Conservation (phyloP, 2,113 vertebrate species). For the Muntiacus muntjak region DNA sequence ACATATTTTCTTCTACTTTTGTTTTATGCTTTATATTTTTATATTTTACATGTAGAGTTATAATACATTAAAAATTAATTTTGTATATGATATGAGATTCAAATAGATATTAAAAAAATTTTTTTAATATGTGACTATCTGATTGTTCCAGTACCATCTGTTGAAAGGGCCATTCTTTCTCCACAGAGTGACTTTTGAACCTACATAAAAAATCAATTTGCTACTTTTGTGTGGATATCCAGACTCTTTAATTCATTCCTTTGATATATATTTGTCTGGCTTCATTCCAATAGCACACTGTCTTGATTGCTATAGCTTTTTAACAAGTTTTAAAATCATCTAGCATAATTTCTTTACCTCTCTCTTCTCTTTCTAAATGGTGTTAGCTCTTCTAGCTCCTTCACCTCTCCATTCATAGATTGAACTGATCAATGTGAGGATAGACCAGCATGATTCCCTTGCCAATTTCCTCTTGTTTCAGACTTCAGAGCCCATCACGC, state of each 20-base stretch:
- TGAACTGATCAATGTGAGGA: not conserved
- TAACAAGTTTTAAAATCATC: not conserved
- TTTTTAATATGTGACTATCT: not conserved
- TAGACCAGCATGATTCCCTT: not conserved
- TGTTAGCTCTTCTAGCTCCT: not conserved
- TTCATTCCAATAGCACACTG: not conserved
- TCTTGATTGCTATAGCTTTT: not conserved
- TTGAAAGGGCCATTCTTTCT: not conserved
- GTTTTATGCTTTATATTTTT: not conserved
- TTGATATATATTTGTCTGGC: not conserved
- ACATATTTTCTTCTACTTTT: not conserved
- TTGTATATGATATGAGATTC: not conserved
- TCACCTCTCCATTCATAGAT: not conserved
- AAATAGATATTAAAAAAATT: not conserved
- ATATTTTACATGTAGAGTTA: not conserved
- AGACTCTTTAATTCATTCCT: not conserved
- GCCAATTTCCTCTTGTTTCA: not conserved
- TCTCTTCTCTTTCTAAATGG: not conserved
- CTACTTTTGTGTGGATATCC: not conserved
- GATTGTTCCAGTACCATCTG: not conserved
- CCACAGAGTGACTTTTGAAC: not conserved
- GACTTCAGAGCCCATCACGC: not conserved
- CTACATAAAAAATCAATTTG: not conserved
- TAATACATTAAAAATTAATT: not conserved
- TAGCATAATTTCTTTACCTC: not conserved